A percentile compares a stretch with the other conserved stretches of the same genome.
These are phyloP conservation scores for Dendronephthya gigantea DNA, from an alignment of 64 coral and sea anemone genomes.

Conservation along the genomic window DNA sequence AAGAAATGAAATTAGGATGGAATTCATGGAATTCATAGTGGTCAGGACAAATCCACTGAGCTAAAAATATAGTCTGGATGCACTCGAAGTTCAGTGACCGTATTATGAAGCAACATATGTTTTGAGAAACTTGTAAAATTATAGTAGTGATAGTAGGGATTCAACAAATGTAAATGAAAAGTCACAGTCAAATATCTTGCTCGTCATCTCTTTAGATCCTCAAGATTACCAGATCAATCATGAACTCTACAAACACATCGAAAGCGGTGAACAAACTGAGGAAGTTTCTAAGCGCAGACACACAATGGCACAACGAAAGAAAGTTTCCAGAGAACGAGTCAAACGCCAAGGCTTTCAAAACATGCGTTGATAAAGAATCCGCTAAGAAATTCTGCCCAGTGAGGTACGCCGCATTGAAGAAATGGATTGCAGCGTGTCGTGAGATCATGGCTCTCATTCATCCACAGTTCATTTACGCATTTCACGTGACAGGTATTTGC, in stretches of 20 bases:
- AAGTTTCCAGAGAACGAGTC: not conserved
- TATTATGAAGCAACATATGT: too few species aligned
- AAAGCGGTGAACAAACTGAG: not conserved
- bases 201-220: not conserved
- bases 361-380: not conserved
- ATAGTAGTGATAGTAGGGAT: too few species aligned
- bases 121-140: too few species aligned
- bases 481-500: constrained; percentile 4
- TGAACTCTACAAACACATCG: not conserved
- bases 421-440: constrained; percentile 2
- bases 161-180: not conserved
- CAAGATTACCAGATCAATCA: not conserved
- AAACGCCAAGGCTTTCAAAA: not conserved
- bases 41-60: too few species aligned
- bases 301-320: not conserved
- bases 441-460: constrained; percentile 15
- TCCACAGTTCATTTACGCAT: not conserved
- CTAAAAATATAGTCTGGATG: too few species aligned
- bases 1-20: not conserved
- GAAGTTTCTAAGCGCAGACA: not conserved
- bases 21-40: too few species aligned
- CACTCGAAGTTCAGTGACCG: too few species aligned
- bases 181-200: not conserved
- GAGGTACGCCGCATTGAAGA: not conserved
- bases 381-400: not conserved